A percentile compares a stretch with the other conserved stretches of the same genome.
phyloP scores from a whole-genome alignment of 2,888 invertebrate species.

The Pheosia tremula region DNA sequence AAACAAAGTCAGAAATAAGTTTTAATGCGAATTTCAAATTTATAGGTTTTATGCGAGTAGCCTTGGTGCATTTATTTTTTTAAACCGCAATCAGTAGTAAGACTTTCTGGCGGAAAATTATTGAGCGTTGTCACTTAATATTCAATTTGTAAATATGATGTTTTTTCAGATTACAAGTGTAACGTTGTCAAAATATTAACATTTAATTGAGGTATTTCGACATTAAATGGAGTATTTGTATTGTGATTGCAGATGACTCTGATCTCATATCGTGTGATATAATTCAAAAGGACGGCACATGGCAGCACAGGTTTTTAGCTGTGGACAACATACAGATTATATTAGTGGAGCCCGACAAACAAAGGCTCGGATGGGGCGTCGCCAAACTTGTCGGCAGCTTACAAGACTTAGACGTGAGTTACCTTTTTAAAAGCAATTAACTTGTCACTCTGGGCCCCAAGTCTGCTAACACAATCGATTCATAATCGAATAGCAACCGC shows the following conservation, averaged over 20 bases:
- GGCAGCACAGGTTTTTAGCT: slow-evolving; percentile 97
- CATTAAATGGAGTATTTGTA: neutral
- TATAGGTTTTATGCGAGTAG: neutral
- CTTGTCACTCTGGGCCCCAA: too few species aligned
- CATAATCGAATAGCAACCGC: too few species aligned
- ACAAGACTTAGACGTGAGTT: slow-evolving; percentile 94
- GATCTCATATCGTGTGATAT: slow-evolving; percentile 99
- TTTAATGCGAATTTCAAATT: neutral
- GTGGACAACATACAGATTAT: slow-evolving; percentile 98
- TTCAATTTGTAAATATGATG: too few species aligned
- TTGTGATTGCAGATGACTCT: slow-evolving; percentile 92
- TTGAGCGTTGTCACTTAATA: too few species aligned
- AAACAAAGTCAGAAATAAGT: neutral
- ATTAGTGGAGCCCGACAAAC: slow-evolving; percentile 98
- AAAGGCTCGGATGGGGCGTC: slow-evolving; percentile 98
- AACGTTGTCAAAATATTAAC: too few species aligned
- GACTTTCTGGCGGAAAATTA: too few species aligned
- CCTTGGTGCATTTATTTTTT: neutral
- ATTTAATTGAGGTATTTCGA: too few species aligned
- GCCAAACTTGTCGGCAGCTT: slow-evolving; percentile 98
- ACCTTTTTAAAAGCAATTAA: too few species aligned
- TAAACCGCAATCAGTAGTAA: neutral
- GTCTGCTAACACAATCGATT: too few species aligned
- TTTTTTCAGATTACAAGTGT: too few species aligned
- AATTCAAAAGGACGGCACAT: slow-evolving; percentile 94